A percentile compares a stretch with the other conserved stretches of the same genome.
phyloP scores from a whole-genome alignment of 2,888 invertebrate species.

The Campoletis raptor region DNA sequence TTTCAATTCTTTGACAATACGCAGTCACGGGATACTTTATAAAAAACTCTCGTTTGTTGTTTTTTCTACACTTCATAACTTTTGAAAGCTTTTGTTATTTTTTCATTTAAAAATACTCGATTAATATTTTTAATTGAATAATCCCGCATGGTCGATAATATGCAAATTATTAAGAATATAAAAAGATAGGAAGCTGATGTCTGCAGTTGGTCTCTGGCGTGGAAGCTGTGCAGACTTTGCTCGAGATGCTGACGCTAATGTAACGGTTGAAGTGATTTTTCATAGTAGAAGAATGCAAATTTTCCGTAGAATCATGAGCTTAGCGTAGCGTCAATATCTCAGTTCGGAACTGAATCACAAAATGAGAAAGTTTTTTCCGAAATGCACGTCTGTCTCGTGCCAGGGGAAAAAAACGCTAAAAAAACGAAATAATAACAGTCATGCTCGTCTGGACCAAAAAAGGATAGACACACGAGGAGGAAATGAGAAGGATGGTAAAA shows the following conservation, averaged over 20 bases:
- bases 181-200: constrained; percentile 1
- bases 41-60: no score
- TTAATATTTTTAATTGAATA: no score
- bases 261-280: constrained; percentile 5
- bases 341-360: neutral
- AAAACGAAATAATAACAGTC: constrained; percentile 25
- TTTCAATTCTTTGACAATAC: no score
- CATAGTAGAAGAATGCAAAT: neutral
- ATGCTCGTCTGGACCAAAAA: constrained; percentile 18
- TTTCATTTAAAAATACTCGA: neutral
- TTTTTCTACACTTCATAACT: no score
- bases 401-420: constrained; percentile 2
- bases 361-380: neutral
- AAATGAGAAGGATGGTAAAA: constrained; percentile 18
- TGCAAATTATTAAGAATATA: neutral
- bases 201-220: constrained; percentile 32
- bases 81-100: no score
- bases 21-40: no score
- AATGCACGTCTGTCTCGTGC: constrained; percentile 39
- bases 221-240: neutral
- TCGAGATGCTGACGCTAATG: neutral
- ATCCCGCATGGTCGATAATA: neutral
- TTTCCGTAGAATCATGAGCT: neutral
- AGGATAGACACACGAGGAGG: constrained; percentile 2
- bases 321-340: constrained; percentile 1